These are phyloP conservation scores for Danio rerio DNA, from an alignment of 2,113 vertebrate species.

Conservation along the genomic window GRCz12tu NC_133195.1:5895501-5896000, in stretches of 20 bases:
- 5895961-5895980: slow-evolving; percentile 48
- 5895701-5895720: too few species aligned
- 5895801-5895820: slow-evolving; percentile 99
- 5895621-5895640: too few species aligned
- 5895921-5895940: not conserved
- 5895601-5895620: too few species aligned
- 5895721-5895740: too few species aligned
- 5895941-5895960: not conserved
- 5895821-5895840: slow-evolving; percentile 86
- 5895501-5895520: too few species aligned
- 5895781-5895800: slow-evolving; percentile 98
- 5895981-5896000: slow-evolving; percentile 85
- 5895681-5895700: too few species aligned
- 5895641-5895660: too few species aligned
- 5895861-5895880: slow-evolving; percentile 81
- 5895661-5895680: too few species aligned
- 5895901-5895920: not conserved
- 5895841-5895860: slow-evolving; percentile 84
- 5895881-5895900: not conserved
- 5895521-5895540: too few species aligned
- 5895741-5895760: slow-evolving; percentile 66
- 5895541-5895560: too few species aligned
- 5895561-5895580: too few species aligned
- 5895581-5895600: not conserved
- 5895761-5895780: slow-evolving; percentile 88